Evolutionary conservation across 1,140 invertebrate species (phyloP), one percentile per base, ranked within the genome.

Genomic region (Drosophila seguyi): DNA sequence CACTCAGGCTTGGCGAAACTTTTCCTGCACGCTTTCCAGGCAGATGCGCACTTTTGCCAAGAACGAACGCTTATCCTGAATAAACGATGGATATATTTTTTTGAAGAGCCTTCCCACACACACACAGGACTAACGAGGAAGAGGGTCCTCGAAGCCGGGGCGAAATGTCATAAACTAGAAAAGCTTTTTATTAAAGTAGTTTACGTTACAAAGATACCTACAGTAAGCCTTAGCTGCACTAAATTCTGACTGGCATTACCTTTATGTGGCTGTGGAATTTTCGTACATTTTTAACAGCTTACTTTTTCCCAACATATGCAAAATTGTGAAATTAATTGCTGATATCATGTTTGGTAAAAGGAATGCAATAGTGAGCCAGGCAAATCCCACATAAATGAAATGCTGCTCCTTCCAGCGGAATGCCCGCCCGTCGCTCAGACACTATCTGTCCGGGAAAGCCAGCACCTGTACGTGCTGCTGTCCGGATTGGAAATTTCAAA

Each of bases 131-230:
- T 36, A 45, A 69, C 45, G 38, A 42, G 20, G 22, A 13, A 13
- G 18, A 67, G 45, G 13, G 22, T 25, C 38, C 66, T 69, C 45
- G 44, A 39, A 66, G 38, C 14, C 45, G 20, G 25, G 31, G 14
- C 29, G 31, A 36, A 65, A 65, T 42, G 61, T 61, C 59, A 34
- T 42, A 20, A 65, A 34, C 61, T 61, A 34, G 56, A 20, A 61
- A 36, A 25, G 52, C 52, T 55, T 55, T 55, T 55, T 38, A 38
- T 55, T 38, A 55, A 55, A 55, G 34, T 55, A 38, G 52, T 55
- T 55, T 55, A 25, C 36, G 34, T 38, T 25, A 25, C 52, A 11
- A 22, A 55, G 38, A 16, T 55, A 11, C 8, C 34, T 8, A 38
- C 14, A 38, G 34, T 16, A n/a, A n/a, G 34, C 20, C 22, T 13